A percentile compares a stretch with the other conserved stretches of the same genome.
Evolutionary conservation across 2,888 invertebrate species (phyloP).

Genomic region (Drosophila nigricruria): DNA sequence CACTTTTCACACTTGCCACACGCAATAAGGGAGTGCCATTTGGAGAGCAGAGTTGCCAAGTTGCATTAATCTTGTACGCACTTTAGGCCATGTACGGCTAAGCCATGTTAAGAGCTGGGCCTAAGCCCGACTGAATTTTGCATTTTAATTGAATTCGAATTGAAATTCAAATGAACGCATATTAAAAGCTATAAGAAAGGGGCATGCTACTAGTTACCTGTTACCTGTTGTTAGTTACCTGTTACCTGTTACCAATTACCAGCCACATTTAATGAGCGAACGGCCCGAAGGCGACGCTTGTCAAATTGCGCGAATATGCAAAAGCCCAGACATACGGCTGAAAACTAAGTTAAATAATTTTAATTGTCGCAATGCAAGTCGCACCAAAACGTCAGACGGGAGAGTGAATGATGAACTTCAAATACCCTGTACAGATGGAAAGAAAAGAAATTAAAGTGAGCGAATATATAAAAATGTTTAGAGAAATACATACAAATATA

Average conservation of each 20-base stretch:
- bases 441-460: neutral
- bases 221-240: conserved; percentile 17
- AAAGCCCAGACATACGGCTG: conserved; percentile 19
- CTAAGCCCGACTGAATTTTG: conserved; percentile 24
- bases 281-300: conserved; percentile 37
- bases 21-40: conserved; percentile 48
- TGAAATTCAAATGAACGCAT: conserved; percentile 41
- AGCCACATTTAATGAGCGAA: conserved; percentile 45
- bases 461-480: neutral
- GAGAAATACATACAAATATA: neutral
- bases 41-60: conserved; percentile 11
- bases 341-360: conserved; percentile 41
- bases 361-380: conserved; percentile 61
- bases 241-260: conserved; percentile 20
- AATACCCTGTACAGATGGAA: conserved; percentile 8
- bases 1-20: conserved; percentile 61
- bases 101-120: conserved; percentile 3
- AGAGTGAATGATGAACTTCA: neutral
- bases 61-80: conserved; percentile 55
- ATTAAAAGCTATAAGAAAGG: conserved; percentile 48
- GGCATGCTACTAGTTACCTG: conserved; percentile 34
- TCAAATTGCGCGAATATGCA: conserved; percentile 77
- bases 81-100: conserved; percentile 34
- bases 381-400: too few species aligned
- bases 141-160: conserved; percentile 62